Percentiles rank a stretch among this genome's conserved stretches.
phyloP scores from a whole-genome alignment of 2,888 invertebrate species.

The Pycnomerus fuliginosus region DNA sequence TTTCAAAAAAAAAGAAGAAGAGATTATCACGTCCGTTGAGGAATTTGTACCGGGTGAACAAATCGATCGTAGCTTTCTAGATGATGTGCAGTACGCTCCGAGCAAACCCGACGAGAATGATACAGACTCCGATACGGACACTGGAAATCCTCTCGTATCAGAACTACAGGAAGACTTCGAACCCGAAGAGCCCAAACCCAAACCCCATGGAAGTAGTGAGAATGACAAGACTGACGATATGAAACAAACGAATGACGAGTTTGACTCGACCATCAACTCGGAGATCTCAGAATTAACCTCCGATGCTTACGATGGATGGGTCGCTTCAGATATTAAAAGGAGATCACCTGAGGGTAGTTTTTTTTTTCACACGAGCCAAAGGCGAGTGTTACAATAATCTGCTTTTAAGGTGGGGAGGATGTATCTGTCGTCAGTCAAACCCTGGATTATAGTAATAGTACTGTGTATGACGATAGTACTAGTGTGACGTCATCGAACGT shows the following conservation, averaged over 20 bases:
- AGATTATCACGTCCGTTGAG: conserved; percentile 58
- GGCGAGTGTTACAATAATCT: not conserved
- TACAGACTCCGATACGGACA: conserved; percentile 59
- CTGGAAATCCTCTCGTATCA: conserved; percentile 77
- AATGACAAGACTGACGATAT: conserved; percentile 45
- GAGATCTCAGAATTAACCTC: conserved; percentile 53
- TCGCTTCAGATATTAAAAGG: conserved; percentile 65
- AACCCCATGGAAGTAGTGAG: conserved; percentile 39
- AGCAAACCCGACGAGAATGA: conserved; percentile 45
- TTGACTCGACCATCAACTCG: conserved; percentile 52
- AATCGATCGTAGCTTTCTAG: conserved; percentile 73
- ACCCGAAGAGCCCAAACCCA: conserved; percentile 58
- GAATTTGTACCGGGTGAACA: conserved; percentile 76
- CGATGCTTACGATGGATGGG: conserved; percentile 62
- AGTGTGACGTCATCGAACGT: conserved; percentile 59
- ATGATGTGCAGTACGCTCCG: conserved; percentile 58
- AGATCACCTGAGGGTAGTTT: conserved; percentile 73
- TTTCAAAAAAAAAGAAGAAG: conserved; percentile 27
- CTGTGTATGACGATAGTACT: conserved; percentile 56
- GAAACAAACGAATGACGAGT: conserved; percentile 53
- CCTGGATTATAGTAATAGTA: conserved; percentile 56
- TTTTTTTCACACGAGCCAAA: not conserved
- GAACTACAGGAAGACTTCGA: conserved; percentile 83
- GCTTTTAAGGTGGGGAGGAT: conserved; percentile 51
- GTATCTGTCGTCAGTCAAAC: conserved; percentile 52